Conservation (phyloP, 2,113 vertebrate species). For the Pteropus alecto region DNA sequence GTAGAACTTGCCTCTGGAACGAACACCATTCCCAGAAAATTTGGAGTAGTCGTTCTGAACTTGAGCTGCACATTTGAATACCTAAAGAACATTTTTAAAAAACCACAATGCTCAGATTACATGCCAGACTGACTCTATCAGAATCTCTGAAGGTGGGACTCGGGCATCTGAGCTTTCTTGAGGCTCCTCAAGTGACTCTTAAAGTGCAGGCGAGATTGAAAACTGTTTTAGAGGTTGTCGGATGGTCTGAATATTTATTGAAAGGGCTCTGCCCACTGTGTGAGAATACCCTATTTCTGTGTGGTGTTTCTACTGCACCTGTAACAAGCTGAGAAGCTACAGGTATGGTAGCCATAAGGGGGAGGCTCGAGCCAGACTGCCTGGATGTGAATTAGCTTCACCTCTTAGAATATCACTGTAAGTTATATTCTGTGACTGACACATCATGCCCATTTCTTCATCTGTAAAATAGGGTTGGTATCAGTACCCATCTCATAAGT, state of each 20-base stretch:
- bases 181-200: neutral
- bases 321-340: neutral
- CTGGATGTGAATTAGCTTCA: neutral
- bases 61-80: neutral
- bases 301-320: neutral
- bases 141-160: neutral
- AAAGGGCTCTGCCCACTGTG: neutral
- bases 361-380: neutral
- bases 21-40: neutral
- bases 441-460: neutral
- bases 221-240: neutral
- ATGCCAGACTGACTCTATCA: neutral
- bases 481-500: neutral
- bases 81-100: neutral
- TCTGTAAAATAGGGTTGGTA: neutral
- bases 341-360: neutral
- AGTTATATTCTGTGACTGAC: neutral
- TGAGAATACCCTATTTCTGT: neutral
- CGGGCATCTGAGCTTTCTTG: neutral
- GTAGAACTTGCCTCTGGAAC: neutral
- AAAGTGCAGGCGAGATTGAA: neutral
- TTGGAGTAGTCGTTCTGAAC: neutral
- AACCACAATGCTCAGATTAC: neutral
- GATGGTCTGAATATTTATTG: neutral
- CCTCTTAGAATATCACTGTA: neutral